Conservation (phyloP, 2,113 vertebrate genomes). For the cat (Felis catus) region F.catus_Fca126_mat1.0 CM031415.1:59306001-59306500, state of each 20-base stretch:
- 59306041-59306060: constrained; percentile 63
- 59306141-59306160: constrained; percentile 19
- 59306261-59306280: constrained; percentile 62
- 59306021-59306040: constrained; percentile 41
- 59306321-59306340: constrained; percentile 61
- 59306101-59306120: constrained; percentile 69
- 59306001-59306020: constrained; percentile 17
- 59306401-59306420: constrained; percentile 29
- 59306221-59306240: background rate
- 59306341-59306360: background rate
- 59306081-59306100: constrained; percentile 63
- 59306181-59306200: background rate
- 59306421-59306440: constrained; percentile 26
- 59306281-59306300: constrained; percentile 70
- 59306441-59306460: background rate
- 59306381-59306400: constrained; percentile 14
- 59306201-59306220: background rate
- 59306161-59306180: constrained; percentile 41
- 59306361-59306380: background rate
- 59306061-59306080: constrained; percentile 76
- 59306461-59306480: background rate
- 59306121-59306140: constrained; percentile 62
- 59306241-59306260: constrained; percentile 57
- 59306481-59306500: constrained; percentile 33
- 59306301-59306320: constrained; percentile 42